Percentiles rank a stretch among this genome's conserved stretches.
Evolutionary conservation across 2,113 vertebrate species (phyloP).

Genomic region (Pagrus major): DNA sequence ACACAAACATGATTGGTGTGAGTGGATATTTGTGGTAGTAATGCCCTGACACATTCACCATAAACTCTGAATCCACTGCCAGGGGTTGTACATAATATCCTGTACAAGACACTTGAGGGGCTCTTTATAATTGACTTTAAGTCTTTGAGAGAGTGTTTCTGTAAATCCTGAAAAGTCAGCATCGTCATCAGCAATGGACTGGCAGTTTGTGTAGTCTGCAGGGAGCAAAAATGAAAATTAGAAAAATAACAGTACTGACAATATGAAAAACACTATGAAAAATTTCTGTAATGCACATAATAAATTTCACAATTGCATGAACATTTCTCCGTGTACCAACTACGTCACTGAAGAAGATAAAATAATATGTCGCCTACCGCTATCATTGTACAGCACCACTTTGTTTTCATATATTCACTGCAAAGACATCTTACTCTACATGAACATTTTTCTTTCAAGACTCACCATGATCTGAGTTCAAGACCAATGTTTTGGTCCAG

Average conservation of each 20-base stretch:
- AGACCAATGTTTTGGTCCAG: background rate
- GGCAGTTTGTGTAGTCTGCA: conserved; percentile 16
- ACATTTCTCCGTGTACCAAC: background rate
- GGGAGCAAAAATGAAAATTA: background rate
- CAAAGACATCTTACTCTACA: background rate
- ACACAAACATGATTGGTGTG: background rate
- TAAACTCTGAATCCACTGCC: background rate
- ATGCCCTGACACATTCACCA: conserved; percentile 3
- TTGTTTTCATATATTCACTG: background rate
- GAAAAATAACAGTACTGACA: background rate
- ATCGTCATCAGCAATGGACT: rapidly evolving
- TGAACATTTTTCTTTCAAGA: background rate
- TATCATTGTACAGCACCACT: background rate
- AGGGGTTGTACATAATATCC: background rate
- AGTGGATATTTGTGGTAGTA: background rate
- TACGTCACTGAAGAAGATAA: background rate
- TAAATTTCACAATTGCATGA: background rate
- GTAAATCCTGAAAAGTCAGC: rapidly evolving
- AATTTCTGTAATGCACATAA: background rate
- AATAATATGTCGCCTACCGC: background rate
- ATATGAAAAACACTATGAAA: background rate
- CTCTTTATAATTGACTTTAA: background rate
- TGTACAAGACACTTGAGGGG: background rate
- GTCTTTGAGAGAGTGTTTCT: rapidly evolving
- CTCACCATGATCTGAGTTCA: conserved; percentile 29